Percentiles rank a stretch among this genome's conserved stretches.
Evolutionary conservation across 2,113 vertebrate species (phyloP).

Genomic region (Sphaerodactylus townsendi): DNA sequence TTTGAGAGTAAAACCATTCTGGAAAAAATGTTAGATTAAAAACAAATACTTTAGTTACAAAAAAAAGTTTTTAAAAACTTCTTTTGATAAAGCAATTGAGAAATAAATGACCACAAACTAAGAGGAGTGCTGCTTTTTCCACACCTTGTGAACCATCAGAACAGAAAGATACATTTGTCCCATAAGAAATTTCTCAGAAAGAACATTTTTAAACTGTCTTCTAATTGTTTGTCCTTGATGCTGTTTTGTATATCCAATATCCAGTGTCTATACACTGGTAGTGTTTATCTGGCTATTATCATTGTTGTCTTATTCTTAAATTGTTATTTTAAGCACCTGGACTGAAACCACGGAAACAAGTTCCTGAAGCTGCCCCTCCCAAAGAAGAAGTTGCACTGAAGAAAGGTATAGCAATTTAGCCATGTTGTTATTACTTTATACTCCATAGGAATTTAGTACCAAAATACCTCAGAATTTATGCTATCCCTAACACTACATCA

Average conservation of each 20-base stretch:
- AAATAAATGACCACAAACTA: background rate
- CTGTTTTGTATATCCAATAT: background rate
- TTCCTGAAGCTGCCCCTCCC: slow-evolving; percentile 76
- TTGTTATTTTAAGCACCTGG: slow-evolving; percentile 78
- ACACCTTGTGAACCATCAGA: background rate
- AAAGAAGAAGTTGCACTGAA: slow-evolving; percentile 83
- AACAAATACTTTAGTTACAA: background rate
- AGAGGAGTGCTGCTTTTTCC: background rate
- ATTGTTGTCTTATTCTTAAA: slow-evolving; percentile 55
- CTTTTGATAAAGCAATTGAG: background rate
- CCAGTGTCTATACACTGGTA: slow-evolving; percentile 34
- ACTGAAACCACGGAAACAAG: slow-evolving; percentile 78
- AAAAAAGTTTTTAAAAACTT: background rate
- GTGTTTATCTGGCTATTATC: slow-evolving; percentile 45
- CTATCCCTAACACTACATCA: background rate
- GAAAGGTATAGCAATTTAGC: slow-evolving; percentile 74
- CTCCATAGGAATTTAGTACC: background rate
- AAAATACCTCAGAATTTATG: background rate
- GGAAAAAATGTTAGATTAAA: background rate
- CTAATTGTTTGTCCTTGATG: slow-evolving; percentile 34
- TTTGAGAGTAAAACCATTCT: background rate
- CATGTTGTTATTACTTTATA: background rate
- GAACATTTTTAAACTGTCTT: background rate
- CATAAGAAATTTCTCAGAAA: background rate
- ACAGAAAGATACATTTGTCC: background rate